These are phyloP conservation scores for Lasaia peninsularis DNA, from an alignment of 1,140 invertebrate species.

Conservation along the genomic window DNA sequence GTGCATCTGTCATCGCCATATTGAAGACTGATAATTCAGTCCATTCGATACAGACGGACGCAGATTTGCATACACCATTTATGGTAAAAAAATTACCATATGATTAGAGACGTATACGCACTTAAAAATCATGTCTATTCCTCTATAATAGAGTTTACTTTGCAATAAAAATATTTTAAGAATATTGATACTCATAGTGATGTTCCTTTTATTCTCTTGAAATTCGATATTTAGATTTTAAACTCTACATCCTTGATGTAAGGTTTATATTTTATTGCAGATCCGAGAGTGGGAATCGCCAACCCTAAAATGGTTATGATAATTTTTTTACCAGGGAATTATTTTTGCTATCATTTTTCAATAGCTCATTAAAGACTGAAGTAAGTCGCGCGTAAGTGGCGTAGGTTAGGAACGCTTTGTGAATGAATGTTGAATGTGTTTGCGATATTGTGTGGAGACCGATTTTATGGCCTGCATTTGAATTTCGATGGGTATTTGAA, in stretches of 20 bases:
- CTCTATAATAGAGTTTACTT: neutral
- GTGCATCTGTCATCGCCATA: conserved; percentile 67
- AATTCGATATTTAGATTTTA: neutral
- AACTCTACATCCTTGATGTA: conserved; percentile 2
- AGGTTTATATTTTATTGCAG: conserved; percentile 14
- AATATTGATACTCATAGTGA: conserved; percentile 1
- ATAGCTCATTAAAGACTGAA: conserved; percentile 69
- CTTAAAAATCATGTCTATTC: neutral
- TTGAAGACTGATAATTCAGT: conserved; percentile 46
- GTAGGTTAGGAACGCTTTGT: conserved; percentile 46
- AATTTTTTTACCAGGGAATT: conserved; percentile 57
- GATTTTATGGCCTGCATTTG: conserved; percentile 69
- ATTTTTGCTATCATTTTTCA: conserved; percentile 76
- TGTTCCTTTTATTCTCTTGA: neutral
- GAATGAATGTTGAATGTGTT: conserved; percentile 35
- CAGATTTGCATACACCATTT: conserved; percentile 71
- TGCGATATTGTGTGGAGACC: conserved; percentile 51
- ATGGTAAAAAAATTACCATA: conserved; percentile 66
- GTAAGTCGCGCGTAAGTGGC: conserved; percentile 56
- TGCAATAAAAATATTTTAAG: neutral
- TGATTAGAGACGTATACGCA: conserved; percentile 34
- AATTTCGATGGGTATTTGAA: conserved; percentile 56
- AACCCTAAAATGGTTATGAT: conserved; percentile 67
- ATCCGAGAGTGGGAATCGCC: conserved; percentile 39
- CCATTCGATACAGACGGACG: conserved; percentile 37